Percentiles rank a stretch among this genome's conserved stretches.
Conservation (phyloP, 2,797 vertebrate genomes). For the Tangara arthus region DNA sequence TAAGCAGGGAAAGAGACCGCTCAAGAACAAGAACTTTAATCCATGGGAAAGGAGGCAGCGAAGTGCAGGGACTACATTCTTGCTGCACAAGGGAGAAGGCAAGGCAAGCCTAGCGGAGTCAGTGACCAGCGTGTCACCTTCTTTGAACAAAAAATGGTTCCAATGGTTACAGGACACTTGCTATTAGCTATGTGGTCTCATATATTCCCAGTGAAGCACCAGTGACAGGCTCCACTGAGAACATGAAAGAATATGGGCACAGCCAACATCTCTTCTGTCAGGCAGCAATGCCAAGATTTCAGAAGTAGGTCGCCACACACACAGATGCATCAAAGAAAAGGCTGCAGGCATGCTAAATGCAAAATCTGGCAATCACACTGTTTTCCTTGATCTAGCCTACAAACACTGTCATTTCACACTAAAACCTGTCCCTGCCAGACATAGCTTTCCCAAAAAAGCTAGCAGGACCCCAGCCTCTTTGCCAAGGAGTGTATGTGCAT, state of each 20-base stretch:
- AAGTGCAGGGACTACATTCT: background rate
- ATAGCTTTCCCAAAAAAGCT: constrained; percentile 37
- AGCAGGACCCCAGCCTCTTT: constrained; percentile 11
- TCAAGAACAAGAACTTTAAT: background rate
- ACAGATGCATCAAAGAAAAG: constrained; percentile 54
- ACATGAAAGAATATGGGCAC: constrained; percentile 54
- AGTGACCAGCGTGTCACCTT: background rate
- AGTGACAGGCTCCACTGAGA: constrained; percentile 51
- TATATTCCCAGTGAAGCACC: background rate
- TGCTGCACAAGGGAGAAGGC: background rate
- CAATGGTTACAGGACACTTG: constrained; percentile 36
- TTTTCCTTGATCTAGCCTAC: constrained; percentile 52
- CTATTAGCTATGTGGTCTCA: constrained; percentile 36
- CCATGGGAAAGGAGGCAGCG: constrained; percentile 12
- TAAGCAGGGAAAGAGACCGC: background rate
- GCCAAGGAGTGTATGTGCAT: constrained; percentile 28
- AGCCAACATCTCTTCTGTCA: constrained; percentile 26
- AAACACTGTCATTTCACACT: constrained; percentile 49
- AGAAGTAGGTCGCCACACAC: constrained; percentile 63
- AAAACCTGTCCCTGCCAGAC: constrained; percentile 39
- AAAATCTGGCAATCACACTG: constrained; percentile 36
- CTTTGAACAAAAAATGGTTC: constrained; percentile 32
- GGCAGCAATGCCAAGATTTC: constrained; percentile 51
- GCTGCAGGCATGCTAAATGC: constrained; percentile 47
- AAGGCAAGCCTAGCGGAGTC: background rate